Evolutionary conservation across 2,113 vertebrate genomes (phyloP).

Genomic region (Cricetomys ansorgei): DNA sequence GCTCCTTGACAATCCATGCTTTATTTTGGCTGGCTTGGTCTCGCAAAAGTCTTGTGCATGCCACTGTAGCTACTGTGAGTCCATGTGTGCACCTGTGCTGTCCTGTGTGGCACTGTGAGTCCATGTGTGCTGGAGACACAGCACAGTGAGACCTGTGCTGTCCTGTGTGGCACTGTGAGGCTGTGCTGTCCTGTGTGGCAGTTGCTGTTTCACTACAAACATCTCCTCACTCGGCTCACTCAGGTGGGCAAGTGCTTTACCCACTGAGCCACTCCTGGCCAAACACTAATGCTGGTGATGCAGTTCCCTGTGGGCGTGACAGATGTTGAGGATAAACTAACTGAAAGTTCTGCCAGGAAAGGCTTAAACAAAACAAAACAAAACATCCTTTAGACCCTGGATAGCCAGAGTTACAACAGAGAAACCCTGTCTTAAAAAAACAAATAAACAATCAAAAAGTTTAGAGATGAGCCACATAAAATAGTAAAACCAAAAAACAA

Average conservation of each 20-base stretch:
- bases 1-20: not conserved
- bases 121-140: too few relatives aligned
- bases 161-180: too few relatives aligned
- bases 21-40: not conserved
- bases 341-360: not conserved
- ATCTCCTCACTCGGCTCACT: not conserved
- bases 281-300: not conserved
- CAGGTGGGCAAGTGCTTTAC: too few relatives aligned
- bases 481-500: not conserved
- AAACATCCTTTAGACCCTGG: too few relatives aligned
- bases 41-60: not conserved
- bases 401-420: too few relatives aligned
- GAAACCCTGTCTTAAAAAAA: too few relatives aligned
- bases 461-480: constrained; percentile 1
- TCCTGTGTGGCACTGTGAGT: not conserved
- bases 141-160: too few relatives aligned
- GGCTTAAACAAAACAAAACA: too few relatives aligned
- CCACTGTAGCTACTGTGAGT: not conserved
- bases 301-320: not conserved
- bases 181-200: not conserved
- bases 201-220: not conserved
- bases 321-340: not conserved
- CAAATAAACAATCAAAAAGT: too few relatives aligned
- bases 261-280: not conserved
- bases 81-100: not conserved